These are phyloP conservation scores for Pheosia gnoma DNA, from an alignment of 2,888 invertebrate species.

Conservation along the genomic window DNA sequence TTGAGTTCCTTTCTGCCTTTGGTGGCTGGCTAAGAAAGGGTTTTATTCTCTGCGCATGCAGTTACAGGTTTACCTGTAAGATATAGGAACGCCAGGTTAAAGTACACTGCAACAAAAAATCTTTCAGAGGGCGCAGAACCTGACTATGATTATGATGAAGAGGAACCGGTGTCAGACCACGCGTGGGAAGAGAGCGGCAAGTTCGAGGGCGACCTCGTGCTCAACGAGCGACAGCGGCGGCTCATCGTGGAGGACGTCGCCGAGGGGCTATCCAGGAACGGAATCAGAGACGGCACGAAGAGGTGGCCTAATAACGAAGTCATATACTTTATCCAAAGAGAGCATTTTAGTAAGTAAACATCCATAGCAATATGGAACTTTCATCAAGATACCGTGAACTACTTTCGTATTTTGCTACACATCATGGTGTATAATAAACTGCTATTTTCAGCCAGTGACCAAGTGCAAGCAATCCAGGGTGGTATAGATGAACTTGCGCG, in stretches of 20 bases:
- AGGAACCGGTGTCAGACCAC: conserved; percentile 63
- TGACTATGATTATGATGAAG: conserved; percentile 62
- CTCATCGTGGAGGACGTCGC: conserved; percentile 70
- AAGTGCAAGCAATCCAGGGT: conserved; percentile 71
- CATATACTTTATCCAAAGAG: conserved; percentile 71
- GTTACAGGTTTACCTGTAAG: too few species aligned
- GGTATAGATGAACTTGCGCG: conserved; percentile 76
- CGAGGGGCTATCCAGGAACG: conserved; percentile 75
- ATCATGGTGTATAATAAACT: background rate
- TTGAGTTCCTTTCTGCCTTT: too few species aligned
- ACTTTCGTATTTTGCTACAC: too few species aligned
- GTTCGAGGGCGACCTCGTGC: conserved; percentile 80
- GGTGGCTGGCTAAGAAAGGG: too few species aligned
- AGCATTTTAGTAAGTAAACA: conserved; percentile 75
- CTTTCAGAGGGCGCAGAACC: conserved; percentile 57
- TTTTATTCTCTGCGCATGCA: too few species aligned
- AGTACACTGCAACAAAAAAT: background rate
- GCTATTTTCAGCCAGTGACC: conserved; percentile 62
- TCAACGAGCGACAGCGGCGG: conserved; percentile 75
- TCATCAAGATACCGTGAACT: too few species aligned
- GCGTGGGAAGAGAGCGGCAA: conserved; percentile 81
- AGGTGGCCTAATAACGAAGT: conserved; percentile 79
- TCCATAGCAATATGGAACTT: background rate
- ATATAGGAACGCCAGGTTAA: too few species aligned
- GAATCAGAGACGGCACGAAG: conserved; percentile 71